These are phyloP conservation scores for Diorhabda carinulata DNA, from an alignment of 1,140 invertebrate genomes.

Conservation along the genomic window DNA sequence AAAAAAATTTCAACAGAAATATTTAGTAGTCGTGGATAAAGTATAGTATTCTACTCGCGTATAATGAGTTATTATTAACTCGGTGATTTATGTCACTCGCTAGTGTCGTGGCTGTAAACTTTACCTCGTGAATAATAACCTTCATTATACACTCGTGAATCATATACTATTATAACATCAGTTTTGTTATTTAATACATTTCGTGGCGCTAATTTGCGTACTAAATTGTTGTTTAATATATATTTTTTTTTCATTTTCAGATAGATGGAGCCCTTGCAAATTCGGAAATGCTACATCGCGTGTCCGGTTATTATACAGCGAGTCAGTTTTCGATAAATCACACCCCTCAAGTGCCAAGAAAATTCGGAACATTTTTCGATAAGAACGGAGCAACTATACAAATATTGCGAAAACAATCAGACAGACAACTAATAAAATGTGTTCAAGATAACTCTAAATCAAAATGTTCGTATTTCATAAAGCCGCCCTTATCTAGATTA, in stretches of 20 bases:
- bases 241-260: constrained; percentile 31
- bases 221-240: too few relatives aligned
- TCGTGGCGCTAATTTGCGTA: too few relatives aligned
- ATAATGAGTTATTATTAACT: too few relatives aligned
- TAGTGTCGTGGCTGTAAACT: too few relatives aligned
- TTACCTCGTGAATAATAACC: too few relatives aligned
- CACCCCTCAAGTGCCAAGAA: constrained; percentile 29
- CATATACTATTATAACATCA: too few relatives aligned
- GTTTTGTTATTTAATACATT: too few relatives aligned
- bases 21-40: too few relatives aligned
- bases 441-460: constrained; percentile 78
- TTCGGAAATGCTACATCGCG: constrained; percentile 70
- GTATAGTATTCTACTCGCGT: too few relatives aligned
- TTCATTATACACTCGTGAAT: too few relatives aligned
- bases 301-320: constrained; percentile 84
- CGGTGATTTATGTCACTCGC: too few relatives aligned
- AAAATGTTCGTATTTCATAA: constrained; percentile 82
- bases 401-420: constrained; percentile 80
- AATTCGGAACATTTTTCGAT: constrained; percentile 49
- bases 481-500: constrained; percentile 76
- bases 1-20: too few relatives aligned
- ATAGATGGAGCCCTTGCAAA: constrained; percentile 55
- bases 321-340: constrained; percentile 63
- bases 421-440: constrained; percentile 77
- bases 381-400: constrained; percentile 66